Evolutionary conservation across 2,888 invertebrate genomes (phyloP), one percentile per base, ranked within the genome.

Genomic region (Bugulina stolonifera): DNA sequence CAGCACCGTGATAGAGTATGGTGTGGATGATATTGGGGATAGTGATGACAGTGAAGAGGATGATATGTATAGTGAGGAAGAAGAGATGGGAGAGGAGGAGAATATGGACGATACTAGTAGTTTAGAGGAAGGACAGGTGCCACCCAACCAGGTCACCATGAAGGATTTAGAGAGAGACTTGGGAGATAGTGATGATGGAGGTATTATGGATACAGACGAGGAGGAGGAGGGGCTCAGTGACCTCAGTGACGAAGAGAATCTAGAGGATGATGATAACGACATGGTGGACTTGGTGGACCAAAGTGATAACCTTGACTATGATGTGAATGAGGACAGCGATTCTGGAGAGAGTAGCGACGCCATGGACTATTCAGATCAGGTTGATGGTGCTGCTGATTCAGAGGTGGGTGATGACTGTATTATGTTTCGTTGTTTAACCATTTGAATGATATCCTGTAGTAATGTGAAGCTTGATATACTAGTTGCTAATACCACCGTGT

Each of bases 111-210:
- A 57, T 43, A 43, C 18, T 5, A 5, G 43, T 5, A 18, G 43
- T 10, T 18, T 43, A 43, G 43, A 43, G 43, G 43, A 43, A 10
- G 43, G 43, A 18, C 5, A 10, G 43, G 43, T 43, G 43, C n/a
- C n/a, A n/a, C n/a, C n/a, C n/a, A n/a, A n/a, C n/a, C n/a, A n/a
- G n/a, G n/a, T n/a, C n/a, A n/a, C n/a, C 18, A 52, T 52, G 52
- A 22, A 52, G 22, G 52, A 22, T 14, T 5, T 22, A 22, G 14
- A 14, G 14, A 32, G 32, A 10, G 64, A 32, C 3, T 27, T 64
- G 32, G 64, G 64, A 34, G 64, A 27, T 3, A 64, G 64, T 27
- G 64, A 64, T 64, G 64, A 64, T 32, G 64, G 64, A 14, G 25
- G 32, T 10, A 32, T 64, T 10, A 64, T 64, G 64, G 64, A 64